Conservation (phyloP, 2,113 vertebrate genomes). For the Thamnophis sirtalis region DNA sequence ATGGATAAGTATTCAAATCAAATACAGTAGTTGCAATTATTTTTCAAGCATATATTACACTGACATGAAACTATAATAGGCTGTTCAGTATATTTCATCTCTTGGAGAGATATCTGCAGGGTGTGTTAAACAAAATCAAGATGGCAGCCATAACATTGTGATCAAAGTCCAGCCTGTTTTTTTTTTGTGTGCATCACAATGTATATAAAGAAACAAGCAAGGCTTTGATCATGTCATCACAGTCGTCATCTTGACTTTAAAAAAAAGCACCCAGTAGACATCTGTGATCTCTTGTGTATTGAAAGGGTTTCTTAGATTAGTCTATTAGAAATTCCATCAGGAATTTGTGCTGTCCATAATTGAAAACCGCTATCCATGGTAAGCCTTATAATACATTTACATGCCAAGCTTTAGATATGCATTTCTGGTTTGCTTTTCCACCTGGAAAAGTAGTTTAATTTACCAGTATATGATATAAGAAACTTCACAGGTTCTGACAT, state of each 20-base stretch:
- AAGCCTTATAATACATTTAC: background rate
- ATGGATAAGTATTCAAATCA: background rate
- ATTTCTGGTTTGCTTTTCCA: background rate
- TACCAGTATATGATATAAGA: background rate
- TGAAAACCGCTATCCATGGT: background rate
- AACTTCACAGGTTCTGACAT: background rate
- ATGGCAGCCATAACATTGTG: background rate
- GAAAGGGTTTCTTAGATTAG: background rate
- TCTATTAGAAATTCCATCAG: background rate
- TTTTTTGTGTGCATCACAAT: background rate
- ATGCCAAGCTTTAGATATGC: background rate
- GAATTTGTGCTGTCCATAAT: background rate
- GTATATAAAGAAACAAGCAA: background rate
- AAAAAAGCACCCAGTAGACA: background rate
- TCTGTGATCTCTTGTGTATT: background rate
- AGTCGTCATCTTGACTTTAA: background rate
- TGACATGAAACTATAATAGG: background rate
- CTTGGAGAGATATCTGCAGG: background rate
- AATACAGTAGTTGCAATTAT: background rate
- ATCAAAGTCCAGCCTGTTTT: background rate
- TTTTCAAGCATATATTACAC: background rate
- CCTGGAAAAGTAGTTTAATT: background rate
- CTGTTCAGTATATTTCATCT: background rate
- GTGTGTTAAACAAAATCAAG: background rate
- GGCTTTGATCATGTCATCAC: background rate